These are phyloP conservation scores for Aromia moschata DNA, from an alignment of 2,888 invertebrate genomes.

Conservation along the genomic window DNA sequence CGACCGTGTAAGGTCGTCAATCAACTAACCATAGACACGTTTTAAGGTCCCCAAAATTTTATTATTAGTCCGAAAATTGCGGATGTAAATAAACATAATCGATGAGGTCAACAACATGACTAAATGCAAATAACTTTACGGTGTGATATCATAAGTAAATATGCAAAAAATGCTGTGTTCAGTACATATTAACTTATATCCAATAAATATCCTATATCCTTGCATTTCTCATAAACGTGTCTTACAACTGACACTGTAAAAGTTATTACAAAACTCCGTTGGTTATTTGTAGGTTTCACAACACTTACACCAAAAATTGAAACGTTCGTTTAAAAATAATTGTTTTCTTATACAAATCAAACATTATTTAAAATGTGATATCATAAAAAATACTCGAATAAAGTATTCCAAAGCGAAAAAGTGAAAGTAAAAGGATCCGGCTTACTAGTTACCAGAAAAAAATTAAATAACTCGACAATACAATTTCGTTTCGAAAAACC, in stretches of 20 bases:
- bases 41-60: background rate
- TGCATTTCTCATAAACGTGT: too few species aligned
- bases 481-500: background rate
- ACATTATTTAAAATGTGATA: too few species aligned
- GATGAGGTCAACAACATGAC: conserved; percentile 2
- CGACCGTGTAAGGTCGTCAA: background rate
- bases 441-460: too few species aligned
- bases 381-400: background rate
- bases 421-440: too few species aligned
- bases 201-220: too few species aligned
- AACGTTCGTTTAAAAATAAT: too few species aligned
- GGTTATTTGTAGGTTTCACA: background rate
- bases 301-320: background rate
- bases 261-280: too few species aligned
- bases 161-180: background rate
- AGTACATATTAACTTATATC: background rate
- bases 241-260: too few species aligned
- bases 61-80: background rate
- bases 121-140: background rate
- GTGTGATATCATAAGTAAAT: background rate
- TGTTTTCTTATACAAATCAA: too few species aligned
- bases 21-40: background rate
- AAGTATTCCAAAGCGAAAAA: background rate
- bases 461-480: too few species aligned
- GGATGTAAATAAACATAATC: conserved; percentile 2